Evolutionary conservation across 2,113 vertebrate species (phyloP).

Genomic region (Carettochelys insculpta): DNA sequence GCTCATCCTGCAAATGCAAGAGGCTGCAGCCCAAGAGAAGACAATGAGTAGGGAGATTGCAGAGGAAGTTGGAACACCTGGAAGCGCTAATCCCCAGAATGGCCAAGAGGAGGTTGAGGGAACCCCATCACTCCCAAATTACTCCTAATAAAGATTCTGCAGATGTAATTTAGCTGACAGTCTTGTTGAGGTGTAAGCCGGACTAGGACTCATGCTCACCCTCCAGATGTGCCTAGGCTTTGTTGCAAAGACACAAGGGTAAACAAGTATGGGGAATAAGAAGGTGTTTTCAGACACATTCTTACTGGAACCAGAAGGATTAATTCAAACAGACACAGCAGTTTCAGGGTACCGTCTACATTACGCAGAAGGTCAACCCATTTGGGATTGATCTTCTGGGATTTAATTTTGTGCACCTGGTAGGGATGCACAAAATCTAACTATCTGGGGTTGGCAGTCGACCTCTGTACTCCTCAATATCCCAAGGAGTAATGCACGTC

Average conservation of each 20-base stretch:
- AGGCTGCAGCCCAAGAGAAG: not conserved
- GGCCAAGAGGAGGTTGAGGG: not conserved
- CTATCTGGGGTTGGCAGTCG: no score
- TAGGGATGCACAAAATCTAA: no score
- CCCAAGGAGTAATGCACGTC: no score
- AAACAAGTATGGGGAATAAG: not conserved
- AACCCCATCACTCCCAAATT: not conserved
- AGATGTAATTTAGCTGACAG: not conserved
- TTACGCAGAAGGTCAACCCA: no score
- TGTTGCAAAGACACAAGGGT: not conserved
- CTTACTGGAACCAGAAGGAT: not conserved
- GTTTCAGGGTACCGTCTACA: no score
- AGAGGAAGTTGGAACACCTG: no score
- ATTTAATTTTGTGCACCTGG: no score
- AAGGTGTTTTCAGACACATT: not conserved
- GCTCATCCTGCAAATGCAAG: not conserved
- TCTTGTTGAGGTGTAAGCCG: not conserved
- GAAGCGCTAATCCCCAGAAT: not conserved
- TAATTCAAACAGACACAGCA: not conserved
- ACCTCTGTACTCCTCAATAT: no score
- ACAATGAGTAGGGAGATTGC: not conserved
- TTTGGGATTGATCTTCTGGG: no score
- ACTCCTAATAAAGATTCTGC: not conserved
- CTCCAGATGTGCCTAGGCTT: not conserved
- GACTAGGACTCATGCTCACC: not conserved